Base-by-base conservation (phyloP, 2,113 vertebrate species). In the Solenodon paradoxus region DNA sequence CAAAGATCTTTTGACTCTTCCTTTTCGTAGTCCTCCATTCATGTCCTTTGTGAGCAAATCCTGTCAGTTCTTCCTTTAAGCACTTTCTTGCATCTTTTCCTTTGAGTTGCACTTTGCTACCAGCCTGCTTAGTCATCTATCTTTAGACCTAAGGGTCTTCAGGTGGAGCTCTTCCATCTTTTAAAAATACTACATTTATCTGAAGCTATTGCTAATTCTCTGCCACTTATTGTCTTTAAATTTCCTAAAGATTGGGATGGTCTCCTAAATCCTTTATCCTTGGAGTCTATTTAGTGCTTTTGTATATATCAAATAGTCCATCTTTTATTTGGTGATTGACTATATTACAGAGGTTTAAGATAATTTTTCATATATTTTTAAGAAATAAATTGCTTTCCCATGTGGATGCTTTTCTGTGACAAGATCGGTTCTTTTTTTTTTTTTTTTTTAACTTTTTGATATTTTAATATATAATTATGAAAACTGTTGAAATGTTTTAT, bases 151-250 rank as follows among this genome's bases (percentile, higher is more conserved):
- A 45, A 19, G 24, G 28, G 71, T 74, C n/a, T 64, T n/a, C n/a
- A n/a, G n/a, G n/a, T n/a, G n/a, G n/a, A n/a, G 68, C 49, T 30
- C 51, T 92, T 79, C 94, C 6, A 10, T 69, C 63, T 95, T 95
- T 71, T 51, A 53, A 82, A 96, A 81, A 95, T 45, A 59, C 2
- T 38, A 6, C 28, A 87, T 84, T 75, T 69, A 45, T 88, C 64
- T 77, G 28, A 90, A 90, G 16, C 55, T 15, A 0, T 96, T 89
- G 61, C 32, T 92, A 68, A 93, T 72, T 61, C 74, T n/a, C 13
- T 81, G 15, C 32, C 12, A 35, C 8, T 53, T 38, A 66, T 40
- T 79, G 42, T 64, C 66, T 88, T 91, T 81, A 86, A 35, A 51
- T 64, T 93, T 88, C 10, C 42, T 49, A 22, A 88, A 64, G 38